Base-by-base conservation (phyloP, 2,113 vertebrate species). In the Megaleporinus macrocephalus region DNA sequence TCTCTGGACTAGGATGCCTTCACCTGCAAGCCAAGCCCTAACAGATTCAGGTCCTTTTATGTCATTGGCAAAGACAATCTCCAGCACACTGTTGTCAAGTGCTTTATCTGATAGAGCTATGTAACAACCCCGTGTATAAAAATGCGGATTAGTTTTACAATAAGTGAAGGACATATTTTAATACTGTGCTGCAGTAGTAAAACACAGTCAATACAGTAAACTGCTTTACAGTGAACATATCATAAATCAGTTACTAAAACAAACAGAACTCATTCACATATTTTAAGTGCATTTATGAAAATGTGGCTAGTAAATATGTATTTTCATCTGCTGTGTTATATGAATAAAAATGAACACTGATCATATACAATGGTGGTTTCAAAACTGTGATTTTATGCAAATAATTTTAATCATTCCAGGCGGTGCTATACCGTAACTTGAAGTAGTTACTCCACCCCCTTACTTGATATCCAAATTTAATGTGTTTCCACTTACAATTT, bases 291-390 rank as follows among this genome's bases (percentile, higher is more conserved):
- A 61, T 61, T 61, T 61, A 20, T n/a, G n/a, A 61, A 61, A 61
- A 61, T 61, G 22, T 61, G 57, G 57, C 57, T 61, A 61, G 57
- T 61, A 61, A 61, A 61, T 61, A 9, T 13, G 57, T 9, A 61
- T 61, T 61, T 61, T 61, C 57, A 61, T n/a, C 57, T 61, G 57
- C 57, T n/a, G 57, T 61, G 57, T 61, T 61, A 61, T n/a, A 61
- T 61, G 57, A 61, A 61, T 61, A 61, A 12, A 61, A 61, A 9
- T n/a, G 22, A n/a, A 61, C n/a, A 61, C 16, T 61, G n/a, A 61
- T 61, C 57, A 61, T 61, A 22, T 61, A n/a, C n/a, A 61, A n/a
- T n/a, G 18, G 5, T n/a, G 1, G 5, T n/a, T 61, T n/a, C 22
- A 61, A n/a, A 61, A n/a, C 57, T 61, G 57, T 61, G 9, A 61